phyloP scores from a whole-genome alignment of 1,140 invertebrate genomes.

The Hyphantria cunea region DNA sequence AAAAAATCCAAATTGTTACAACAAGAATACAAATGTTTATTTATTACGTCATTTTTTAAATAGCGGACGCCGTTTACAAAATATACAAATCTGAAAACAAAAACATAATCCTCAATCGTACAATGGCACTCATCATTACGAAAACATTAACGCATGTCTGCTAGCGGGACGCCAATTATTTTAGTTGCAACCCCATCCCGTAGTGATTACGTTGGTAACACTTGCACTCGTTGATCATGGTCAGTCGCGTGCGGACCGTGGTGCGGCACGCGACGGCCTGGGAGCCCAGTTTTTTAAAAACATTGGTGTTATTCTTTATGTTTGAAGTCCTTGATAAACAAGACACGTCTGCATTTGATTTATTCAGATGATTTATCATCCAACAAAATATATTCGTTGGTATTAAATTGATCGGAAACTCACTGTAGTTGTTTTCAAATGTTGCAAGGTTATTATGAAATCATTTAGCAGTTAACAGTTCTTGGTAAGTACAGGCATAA shows the following conservation, averaged over 20 bases:
- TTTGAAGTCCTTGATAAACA: no score
- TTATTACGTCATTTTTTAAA: conserved; percentile 51
- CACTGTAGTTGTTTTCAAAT: no score
- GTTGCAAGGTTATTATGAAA: no score
- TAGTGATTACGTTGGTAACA: conserved; percentile 58
- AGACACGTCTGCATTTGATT: no score
- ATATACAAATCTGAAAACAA: conserved; percentile 69
- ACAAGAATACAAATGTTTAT: conserved; percentile 28
- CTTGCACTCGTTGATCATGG: conserved; percentile 48
- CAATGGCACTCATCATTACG: conserved; percentile 70
- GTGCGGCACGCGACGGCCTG: conserved; percentile 51
- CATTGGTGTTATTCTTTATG: conserved; percentile 16
- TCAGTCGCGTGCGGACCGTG: conserved; percentile 49
- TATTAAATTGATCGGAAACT: no score
- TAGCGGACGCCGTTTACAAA: conserved; percentile 43
- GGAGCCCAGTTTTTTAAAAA: conserved; percentile 23
- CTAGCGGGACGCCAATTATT: conserved; percentile 77
- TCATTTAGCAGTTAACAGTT: no score
- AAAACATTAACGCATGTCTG: conserved; percentile 69
- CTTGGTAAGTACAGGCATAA: no score
- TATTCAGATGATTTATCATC: no score
- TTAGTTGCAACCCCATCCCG: conserved; percentile 63
- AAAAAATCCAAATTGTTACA: not conserved
- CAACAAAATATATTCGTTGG: no score
- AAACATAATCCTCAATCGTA: conserved; percentile 52